Evolutionary conservation across 2,113 vertebrate genomes (phyloP).

Genomic region (Amphilophus citrinellus): DNA sequence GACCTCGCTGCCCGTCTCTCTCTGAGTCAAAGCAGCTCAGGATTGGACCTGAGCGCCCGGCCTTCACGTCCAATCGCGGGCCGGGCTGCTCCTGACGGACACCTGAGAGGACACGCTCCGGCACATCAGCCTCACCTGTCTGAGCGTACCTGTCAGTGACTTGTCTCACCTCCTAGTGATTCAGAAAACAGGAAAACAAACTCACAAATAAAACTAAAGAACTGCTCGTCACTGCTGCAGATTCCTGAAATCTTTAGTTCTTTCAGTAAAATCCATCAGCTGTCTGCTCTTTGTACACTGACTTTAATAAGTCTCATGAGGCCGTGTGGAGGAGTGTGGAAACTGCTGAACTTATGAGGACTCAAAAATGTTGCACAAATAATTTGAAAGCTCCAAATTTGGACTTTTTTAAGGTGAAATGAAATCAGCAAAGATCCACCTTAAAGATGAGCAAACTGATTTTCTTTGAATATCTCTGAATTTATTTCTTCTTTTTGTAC

Average conservation of each 20-base stretch:
- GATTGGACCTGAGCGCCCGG: conserved; percentile 61
- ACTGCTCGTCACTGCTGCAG: too few species aligned
- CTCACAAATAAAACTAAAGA: background rate
- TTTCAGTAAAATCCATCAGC: background rate
- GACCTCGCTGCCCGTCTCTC: conserved; percentile 64
- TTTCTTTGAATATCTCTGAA: too few species aligned
- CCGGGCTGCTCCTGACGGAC: conserved; percentile 47
- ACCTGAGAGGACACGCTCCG: conserved; percentile 57
- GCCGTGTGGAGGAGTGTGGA: too few species aligned
- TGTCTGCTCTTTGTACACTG: too few species aligned
- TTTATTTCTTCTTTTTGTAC: too few species aligned
- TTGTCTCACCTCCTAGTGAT: background rate
- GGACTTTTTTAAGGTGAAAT: too few species aligned
- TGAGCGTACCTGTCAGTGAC: background rate
- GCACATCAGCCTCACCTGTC: conserved; percentile 64
- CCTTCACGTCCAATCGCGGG: conserved; percentile 67
- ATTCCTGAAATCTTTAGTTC: too few species aligned
- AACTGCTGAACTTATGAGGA: too few species aligned
- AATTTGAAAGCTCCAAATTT: too few species aligned
- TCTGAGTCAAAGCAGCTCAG: conserved; percentile 70
- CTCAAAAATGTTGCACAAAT: too few species aligned
- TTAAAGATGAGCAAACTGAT: too few species aligned
- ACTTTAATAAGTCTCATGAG: background rate
- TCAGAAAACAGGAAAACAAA: background rate
- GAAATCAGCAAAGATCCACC: too few species aligned